A percentile compares a stretch with the other conserved stretches of the same genome.
Evolutionary conservation across 1,140 invertebrate species (phyloP).

Genomic region (Panulirus ornatus): DNA sequence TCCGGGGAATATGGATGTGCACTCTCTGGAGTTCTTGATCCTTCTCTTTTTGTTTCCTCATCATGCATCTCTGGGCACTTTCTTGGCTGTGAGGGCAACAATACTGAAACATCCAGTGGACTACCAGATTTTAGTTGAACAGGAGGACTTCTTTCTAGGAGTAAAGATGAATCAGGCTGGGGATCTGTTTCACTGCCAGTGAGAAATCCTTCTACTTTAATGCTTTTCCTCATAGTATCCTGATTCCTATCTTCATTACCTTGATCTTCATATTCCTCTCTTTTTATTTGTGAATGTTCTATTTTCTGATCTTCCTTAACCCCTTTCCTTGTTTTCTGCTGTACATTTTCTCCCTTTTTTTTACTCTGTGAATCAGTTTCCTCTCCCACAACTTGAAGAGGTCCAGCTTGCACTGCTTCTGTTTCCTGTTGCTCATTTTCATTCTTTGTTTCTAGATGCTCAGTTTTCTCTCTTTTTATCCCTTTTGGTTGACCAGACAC

Average conservation of each 20-base stretch:
- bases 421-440: neutral
- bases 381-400: neutral
- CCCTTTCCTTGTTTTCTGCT: neutral
- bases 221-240: neutral
- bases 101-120: neutral
- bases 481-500: neutral
- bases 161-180: neutral
- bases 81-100: neutral
- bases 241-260: neutral
- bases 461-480: neutral
- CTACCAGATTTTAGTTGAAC: neutral
- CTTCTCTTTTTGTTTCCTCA: neutral
- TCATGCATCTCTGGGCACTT: neutral
- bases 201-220: neutral
- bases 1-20: neutral
- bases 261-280: neutral
- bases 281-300: neutral
- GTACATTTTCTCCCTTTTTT: neutral
- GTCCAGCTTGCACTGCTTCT: neutral
- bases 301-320: neutral
- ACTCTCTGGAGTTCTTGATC: slow-evolving; percentile 26
- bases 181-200: neutral
- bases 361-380: neutral
- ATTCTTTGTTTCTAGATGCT: neutral
- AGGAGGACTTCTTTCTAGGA: neutral